These are phyloP conservation scores for Cromileptes altivelis DNA, from an alignment of 2,113 vertebrate species.

Conservation along the genomic window DNA sequence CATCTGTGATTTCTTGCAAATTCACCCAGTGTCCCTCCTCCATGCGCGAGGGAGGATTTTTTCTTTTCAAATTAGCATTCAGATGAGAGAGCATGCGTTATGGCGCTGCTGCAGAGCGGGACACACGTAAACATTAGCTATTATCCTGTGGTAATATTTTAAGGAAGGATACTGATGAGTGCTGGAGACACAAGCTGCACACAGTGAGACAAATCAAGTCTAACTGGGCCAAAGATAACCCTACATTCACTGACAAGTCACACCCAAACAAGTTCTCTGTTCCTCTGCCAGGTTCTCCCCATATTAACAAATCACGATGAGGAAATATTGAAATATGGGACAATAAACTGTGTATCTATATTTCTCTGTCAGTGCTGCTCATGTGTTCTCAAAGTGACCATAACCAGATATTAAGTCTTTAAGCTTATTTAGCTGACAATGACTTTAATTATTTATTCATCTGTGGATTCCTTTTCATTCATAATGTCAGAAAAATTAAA, in stretches of 20 bases:
- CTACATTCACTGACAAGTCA: not conserved
- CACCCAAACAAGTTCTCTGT: not conserved
- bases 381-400: not conserved
- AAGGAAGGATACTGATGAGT: constrained; percentile 90
- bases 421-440: not conserved
- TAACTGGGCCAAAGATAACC: not conserved
- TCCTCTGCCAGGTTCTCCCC: too few species aligned
- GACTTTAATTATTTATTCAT: not conserved
- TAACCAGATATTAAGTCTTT: not conserved
- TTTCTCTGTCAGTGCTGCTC: too few species aligned
- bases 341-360: not conserved
- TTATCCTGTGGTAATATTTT: constrained; percentile 9
- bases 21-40: constrained; percentile 88
- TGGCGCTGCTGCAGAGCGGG: constrained; percentile 25
- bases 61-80: constrained; percentile 99
- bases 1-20: constrained; percentile 94
- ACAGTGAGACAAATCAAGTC: not conserved
- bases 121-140: constrained; percentile 27
- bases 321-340: not conserved
- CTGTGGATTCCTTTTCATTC: too few species aligned
- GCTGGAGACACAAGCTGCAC: constrained; percentile 61
- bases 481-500: too few species aligned
- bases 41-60: constrained; percentile 91
- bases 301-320: not conserved
- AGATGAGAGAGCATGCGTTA: constrained; percentile 89